These are phyloP conservation scores for Prosopocoilus inquinatus DNA, from an alignment of 2,888 invertebrate genomes.

Conservation along the genomic window DNA sequence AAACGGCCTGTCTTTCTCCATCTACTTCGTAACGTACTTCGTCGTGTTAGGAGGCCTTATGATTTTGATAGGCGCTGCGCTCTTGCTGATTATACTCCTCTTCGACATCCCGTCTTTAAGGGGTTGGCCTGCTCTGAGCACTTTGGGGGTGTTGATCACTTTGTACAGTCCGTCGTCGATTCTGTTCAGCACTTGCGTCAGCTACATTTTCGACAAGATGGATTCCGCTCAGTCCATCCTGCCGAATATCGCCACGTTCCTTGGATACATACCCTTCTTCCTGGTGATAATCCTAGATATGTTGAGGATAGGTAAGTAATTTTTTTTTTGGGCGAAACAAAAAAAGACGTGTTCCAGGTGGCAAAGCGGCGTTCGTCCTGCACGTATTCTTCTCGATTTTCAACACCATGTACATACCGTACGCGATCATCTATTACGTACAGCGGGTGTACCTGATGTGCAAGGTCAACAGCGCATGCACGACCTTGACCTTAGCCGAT, in stretches of 20 bases:
- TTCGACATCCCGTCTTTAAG: slow-evolving; percentile 71
- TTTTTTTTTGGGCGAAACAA: not conserved
- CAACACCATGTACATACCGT: slow-evolving; percentile 79
- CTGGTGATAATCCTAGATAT: slow-evolving; percentile 71
- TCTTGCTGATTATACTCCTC: slow-evolving; percentile 63
- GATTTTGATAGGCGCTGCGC: slow-evolving; percentile 64
- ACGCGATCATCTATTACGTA: slow-evolving; percentile 79
- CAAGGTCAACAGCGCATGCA: slow-evolving; percentile 66
- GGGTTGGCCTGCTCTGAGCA: slow-evolving; percentile 67
- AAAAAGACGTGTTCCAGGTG: slow-evolving; percentile 50
- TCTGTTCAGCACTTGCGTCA: slow-evolving; percentile 72
- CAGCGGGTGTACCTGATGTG: slow-evolving; percentile 74
- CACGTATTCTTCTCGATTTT: slow-evolving; percentile 72
- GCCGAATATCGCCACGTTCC: slow-evolving; percentile 72
- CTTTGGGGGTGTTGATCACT: slow-evolving; percentile 63
- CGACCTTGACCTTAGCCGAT: slow-evolving; percentile 61
- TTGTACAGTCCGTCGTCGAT: slow-evolving; percentile 75
- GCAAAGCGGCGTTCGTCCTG: slow-evolving; percentile 64
- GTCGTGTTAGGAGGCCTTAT: slow-evolving; percentile 69
- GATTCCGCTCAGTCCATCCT: slow-evolving; percentile 80
- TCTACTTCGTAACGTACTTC: slow-evolving; percentile 76
- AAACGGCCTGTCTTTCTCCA: slow-evolving; percentile 72
- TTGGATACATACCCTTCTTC: slow-evolving; percentile 73
- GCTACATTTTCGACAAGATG: slow-evolving; percentile 78
- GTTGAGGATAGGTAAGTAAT: slow-evolving; percentile 63